Base-by-base conservation (phyloP, 2,797 vertebrate species). In the Cottoperca gobio region DNA sequence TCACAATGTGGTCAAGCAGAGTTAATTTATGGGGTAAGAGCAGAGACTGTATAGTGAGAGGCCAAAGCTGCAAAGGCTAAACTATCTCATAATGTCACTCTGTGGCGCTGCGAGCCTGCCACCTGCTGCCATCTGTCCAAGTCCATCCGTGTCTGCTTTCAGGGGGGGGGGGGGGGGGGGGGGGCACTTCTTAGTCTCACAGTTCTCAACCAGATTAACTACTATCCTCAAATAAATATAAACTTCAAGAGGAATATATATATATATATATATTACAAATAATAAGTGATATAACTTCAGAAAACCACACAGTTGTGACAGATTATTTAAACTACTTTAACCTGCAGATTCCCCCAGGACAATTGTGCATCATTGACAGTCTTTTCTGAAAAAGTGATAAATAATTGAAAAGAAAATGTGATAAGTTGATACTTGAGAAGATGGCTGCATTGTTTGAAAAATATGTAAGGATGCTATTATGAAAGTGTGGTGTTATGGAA, bases 101-200 rank as follows among this genome's bases (percentile, higher is more conserved):
- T 73, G 66, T 8, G 58, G 64, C 16, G n/a, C 62, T 62, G 76
- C 69, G 52, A 40, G 46, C 24, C 76, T 60, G 63, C 91, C 95
- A 96, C 93, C 95, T 96, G 95, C 92, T 95, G 82, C 89, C 68
- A 82, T 90, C 94, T 92, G 93, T 95, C 92, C 89, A 82, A 81
- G 89, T 78, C 82, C 75, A 49, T 68, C 84, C 82, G 90, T 89
- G 90, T 96, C 94, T 87, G 84, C 92, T 96, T 95, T 95, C 93
- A 93, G 84, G 64, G 37, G 49, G 19, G 53, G 14, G 49, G 19
- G 53, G 14, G n/a, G n/a, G n/a, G n/a, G n/a, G n/a, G 49, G 31
- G 49, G 19, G 53, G 14, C 8, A 35, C 65, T n/a, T 69, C 62
- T 76, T 54, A 73, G 45, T 71, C 83, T 24, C 24, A 76, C 54